These are phyloP conservation scores for Lindbergichthys nudifrons DNA, from an alignment of 2,797 vertebrate genomes.

Conservation along the genomic window DNA sequence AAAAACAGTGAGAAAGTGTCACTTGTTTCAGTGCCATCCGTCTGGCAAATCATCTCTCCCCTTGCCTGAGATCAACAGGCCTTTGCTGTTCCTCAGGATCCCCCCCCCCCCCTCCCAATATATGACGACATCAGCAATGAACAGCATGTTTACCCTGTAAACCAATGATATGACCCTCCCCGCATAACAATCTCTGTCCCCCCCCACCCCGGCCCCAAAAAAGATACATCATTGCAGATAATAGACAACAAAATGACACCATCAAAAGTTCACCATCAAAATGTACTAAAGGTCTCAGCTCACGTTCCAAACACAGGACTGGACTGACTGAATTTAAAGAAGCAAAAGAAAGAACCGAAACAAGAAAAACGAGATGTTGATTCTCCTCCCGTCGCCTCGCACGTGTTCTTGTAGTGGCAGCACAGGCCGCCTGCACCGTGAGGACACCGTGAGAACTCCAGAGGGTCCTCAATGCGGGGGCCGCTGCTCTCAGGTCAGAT, in stretches of 20 bases:
- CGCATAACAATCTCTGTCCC: conserved; percentile 57
- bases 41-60: conserved; percentile 57
- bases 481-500: conserved; percentile 40
- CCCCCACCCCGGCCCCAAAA: conserved; percentile 22
- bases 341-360: conserved; percentile 49
- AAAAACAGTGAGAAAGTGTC: conserved; percentile 80
- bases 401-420: conserved; percentile 64
- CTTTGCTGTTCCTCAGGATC: conserved; percentile 45
- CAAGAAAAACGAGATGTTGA: conserved; percentile 37
- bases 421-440: conserved; percentile 42
- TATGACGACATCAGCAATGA: conserved; percentile 72
- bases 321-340: conserved; percentile 67
- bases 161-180: conserved; percentile 83
- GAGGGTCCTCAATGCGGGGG: conserved; percentile 33
- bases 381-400: conserved; percentile 47
- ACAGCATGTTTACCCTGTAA: conserved; percentile 86
- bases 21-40: conserved; percentile 75
- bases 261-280: conserved; percentile 77
- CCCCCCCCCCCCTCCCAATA: conserved; percentile 44
- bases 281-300: conserved; percentile 74
- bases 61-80: conserved; percentile 62
- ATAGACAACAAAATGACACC: conserved; percentile 78
- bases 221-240: conserved; percentile 77
- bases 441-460: conserved; percentile 45
- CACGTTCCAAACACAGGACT: conserved; percentile 79